Conservation (phyloP, 1,140 invertebrate genomes). For the Bombus picipes region DNA sequence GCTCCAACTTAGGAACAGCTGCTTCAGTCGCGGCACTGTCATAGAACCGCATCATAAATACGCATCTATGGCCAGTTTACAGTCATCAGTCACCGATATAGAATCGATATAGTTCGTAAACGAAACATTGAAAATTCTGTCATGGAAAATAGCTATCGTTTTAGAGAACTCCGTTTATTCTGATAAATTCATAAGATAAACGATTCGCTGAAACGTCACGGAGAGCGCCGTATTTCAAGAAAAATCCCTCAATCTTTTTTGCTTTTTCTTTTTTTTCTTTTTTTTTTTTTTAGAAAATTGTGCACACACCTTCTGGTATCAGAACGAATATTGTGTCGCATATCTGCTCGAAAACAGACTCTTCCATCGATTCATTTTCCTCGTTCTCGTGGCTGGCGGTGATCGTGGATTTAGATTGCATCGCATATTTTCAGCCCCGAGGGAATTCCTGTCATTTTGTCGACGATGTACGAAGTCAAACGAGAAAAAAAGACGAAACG, state of each 20-base stretch:
- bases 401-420: conserved; percentile 45
- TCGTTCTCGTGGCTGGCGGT: conserved; percentile 15
- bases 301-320: conserved; percentile 44
- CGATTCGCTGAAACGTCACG: background rate
- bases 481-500: conserved; percentile 18
- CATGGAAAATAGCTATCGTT: too few species aligned
- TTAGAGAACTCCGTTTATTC: background rate
- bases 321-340: conserved; percentile 52
- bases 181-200: background rate
- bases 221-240: background rate
- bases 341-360: conserved; percentile 54
- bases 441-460: conserved; percentile 24
- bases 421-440: conserved; percentile 15
- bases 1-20: conserved; percentile 50
- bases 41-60: conserved; percentile 40
- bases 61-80: conserved; percentile 20
- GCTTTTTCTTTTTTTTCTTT: background rate
- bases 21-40: conserved; percentile 50
- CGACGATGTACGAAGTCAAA: too few species aligned
- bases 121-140: background rate
- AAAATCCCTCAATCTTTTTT: background rate
- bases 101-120: background rate
- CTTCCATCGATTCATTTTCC: conserved; percentile 37
- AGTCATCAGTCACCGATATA: background rate
- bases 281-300: too few species aligned